These are phyloP conservation scores for Iguana delicatissima DNA, from an alignment of 2,797 vertebrate genomes.

Conservation along the genomic window DNA sequence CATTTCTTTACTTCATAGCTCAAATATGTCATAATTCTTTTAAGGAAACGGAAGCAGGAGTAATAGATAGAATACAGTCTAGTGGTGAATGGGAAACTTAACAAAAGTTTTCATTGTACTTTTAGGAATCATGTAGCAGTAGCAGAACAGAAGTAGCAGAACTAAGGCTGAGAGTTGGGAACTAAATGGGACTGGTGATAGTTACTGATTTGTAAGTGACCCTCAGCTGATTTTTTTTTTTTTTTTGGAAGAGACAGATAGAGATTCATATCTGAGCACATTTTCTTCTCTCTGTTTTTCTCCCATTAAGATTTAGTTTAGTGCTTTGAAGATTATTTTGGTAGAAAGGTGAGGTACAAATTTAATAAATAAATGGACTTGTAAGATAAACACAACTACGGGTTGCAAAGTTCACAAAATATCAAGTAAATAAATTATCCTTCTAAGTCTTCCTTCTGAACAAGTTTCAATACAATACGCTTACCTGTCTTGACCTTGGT, in stretches of 20 bases:
- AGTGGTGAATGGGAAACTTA: background rate
- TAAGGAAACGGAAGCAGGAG: background rate
- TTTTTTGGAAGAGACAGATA: background rate
- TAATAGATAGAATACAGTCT: background rate
- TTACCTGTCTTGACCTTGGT: slow-evolving; percentile 94
- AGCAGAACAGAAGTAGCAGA: no score
- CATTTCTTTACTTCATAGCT: background rate
- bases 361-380: background rate
- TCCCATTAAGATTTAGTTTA: background rate
- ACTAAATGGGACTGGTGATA: background rate
- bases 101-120: background rate
- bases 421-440: background rate
- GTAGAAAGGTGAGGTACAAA: background rate
- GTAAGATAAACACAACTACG: background rate
- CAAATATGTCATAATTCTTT: background rate
- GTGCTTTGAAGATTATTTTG: background rate
- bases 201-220: background rate
- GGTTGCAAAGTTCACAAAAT: slow-evolving; percentile 18
- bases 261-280: background rate
- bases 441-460: background rate
- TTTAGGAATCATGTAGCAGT: background rate
- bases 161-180: background rate
- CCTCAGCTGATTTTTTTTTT: background rate
- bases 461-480: slow-evolving; percentile 42
- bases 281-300: background rate